Conservation (phyloP, 2,888 invertebrate genomes). For the Drosophila conformis region DNA sequence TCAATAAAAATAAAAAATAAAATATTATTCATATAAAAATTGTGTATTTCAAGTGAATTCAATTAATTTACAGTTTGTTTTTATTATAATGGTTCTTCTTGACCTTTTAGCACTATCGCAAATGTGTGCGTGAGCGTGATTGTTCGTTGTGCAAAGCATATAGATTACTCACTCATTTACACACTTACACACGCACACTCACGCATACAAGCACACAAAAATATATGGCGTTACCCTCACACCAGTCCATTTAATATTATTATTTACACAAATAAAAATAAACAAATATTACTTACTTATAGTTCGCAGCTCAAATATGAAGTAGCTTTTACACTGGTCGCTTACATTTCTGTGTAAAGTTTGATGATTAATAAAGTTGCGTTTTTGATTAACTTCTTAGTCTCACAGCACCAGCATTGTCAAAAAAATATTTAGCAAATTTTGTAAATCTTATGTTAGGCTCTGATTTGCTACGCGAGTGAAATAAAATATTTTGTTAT, state of each 20-base stretch:
- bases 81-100: slow-evolving; percentile 27
- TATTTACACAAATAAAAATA: background rate
- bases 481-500: slow-evolving; percentile 54
- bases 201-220: background rate
- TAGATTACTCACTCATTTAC: background rate
- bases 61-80: slow-evolving; percentile 14
- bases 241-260: background rate
- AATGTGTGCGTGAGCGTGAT: slow-evolving; percentile 8
- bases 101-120: slow-evolving; percentile 33
- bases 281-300: slow-evolving; percentile 23
- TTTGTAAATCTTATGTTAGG: slow-evolving; percentile 10
- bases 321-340: slow-evolving; percentile 4
- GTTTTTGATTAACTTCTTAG: slow-evolving; percentile 32
- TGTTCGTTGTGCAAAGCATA: slow-evolving; percentile 2
- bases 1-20: slow-evolving; percentile 44
- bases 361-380: background rate
- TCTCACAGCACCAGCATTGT: slow-evolving; percentile 59
- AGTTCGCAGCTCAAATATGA: background rate
- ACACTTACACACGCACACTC: slow-evolving; percentile 3
- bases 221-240: background rate
- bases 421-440: slow-evolving; percentile 36
- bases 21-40: slow-evolving; percentile 8
- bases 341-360: slow-evolving; percentile 6
- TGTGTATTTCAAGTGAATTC: slow-evolving; percentile 2
- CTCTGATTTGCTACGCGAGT: slow-evolving; percentile 28